These are phyloP conservation scores for Cyanoderma ruficeps DNA, from an alignment of 2,113 vertebrate genomes.

Conservation along the genomic window DNA sequence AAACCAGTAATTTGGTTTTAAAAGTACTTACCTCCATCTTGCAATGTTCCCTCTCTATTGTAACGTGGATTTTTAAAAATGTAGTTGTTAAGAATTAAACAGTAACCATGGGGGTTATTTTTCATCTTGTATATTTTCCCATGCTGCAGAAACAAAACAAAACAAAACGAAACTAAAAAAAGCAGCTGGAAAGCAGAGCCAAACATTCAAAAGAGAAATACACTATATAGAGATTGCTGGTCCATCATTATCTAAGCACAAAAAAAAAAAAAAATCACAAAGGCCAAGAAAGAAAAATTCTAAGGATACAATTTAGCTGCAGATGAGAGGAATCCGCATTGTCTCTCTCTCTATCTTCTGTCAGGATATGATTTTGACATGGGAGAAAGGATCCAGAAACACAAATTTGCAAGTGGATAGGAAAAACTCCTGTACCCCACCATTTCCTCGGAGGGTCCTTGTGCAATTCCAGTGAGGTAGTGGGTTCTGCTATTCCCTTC, in stretches of 20 bases:
- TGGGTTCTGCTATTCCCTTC: neutral
- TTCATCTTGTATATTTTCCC: constrained; percentile 46
- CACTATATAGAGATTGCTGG: neutral
- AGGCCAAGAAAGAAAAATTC: neutral
- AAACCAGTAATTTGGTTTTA: neutral
- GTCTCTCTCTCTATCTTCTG: neutral
- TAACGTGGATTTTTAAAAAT: neutral
- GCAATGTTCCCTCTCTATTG: constrained; percentile 18
- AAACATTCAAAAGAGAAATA: neutral
- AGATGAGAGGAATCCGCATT: neutral
- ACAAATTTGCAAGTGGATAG: neutral
- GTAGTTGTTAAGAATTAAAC: constrained; percentile 64
- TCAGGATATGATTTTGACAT: neutral
- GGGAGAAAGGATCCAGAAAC: neutral
- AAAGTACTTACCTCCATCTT: constrained; percentile 45
- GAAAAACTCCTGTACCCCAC: neutral
- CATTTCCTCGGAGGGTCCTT: neutral
- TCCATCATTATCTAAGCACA: neutral
- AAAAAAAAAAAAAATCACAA: neutral
- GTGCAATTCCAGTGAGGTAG: neutral
- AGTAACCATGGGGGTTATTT: constrained; percentile 59
- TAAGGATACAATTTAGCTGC: neutral
- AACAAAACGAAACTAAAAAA: neutral
- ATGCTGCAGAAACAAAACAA: neutral
- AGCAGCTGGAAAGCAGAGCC: neutral